These are phyloP conservation scores for Zeugodacus cucurbitae DNA, from an alignment of 1,140 invertebrate species.

Conservation along the genomic window DNA sequence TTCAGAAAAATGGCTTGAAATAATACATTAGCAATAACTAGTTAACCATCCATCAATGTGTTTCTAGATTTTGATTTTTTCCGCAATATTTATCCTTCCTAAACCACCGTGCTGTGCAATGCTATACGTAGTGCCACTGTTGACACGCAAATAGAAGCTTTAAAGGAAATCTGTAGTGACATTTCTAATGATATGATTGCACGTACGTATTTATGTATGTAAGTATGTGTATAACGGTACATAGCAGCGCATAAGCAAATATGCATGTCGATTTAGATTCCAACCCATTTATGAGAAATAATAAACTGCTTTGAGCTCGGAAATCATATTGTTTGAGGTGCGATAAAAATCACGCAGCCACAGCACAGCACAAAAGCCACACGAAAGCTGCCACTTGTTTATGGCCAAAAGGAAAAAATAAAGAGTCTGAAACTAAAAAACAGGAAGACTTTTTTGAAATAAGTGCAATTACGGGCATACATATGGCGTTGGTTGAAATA, in stretches of 20 bases:
- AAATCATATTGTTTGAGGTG: slow-evolving; percentile 28
- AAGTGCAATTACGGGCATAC: neutral
- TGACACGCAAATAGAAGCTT: neutral
- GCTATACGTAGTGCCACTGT: neutral
- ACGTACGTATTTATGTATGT: neutral
- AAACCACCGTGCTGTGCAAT: neutral
- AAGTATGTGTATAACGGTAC: neutral
- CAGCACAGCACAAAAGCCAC: neutral
- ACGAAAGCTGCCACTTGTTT: neutral
- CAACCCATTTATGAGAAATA: neutral
- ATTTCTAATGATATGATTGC: slow-evolving; percentile 11
- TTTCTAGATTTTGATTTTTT: neutral
- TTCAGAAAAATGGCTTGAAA: neutral
- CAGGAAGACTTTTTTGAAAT: neutral
- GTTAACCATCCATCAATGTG: too few species aligned
- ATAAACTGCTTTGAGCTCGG: slow-evolving; percentile 21
- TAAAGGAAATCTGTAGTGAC: slow-evolving; percentile 6
- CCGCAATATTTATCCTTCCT: neutral
- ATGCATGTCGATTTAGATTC: too few species aligned
- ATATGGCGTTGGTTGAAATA: neutral
- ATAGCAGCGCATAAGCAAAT: neutral
- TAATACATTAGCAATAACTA: neutral
- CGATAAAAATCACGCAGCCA: slow-evolving; percentile 16
- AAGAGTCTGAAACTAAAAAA: neutral
- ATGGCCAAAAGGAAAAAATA: neutral